phyloP scores from a whole-genome alignment of 2,888 invertebrate species.

The Pasiphila rectangulata region DNA sequence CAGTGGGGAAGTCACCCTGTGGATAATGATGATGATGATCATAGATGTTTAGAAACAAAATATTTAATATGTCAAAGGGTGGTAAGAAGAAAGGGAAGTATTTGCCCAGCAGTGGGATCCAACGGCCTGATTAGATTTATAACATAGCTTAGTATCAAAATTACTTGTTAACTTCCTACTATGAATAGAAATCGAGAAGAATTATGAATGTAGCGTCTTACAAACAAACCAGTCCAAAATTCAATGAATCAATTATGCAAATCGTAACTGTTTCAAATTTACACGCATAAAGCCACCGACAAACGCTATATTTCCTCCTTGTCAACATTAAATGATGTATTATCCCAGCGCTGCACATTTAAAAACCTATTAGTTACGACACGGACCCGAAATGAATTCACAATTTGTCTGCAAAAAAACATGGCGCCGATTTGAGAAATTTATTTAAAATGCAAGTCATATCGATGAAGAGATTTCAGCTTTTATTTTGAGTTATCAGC shows the following conservation, averaged over 20 bases:
- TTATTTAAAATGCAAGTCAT: conserved; percentile 55
- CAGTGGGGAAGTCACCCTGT: too few species aligned
- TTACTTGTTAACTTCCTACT: too few species aligned
- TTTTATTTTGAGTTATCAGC: conserved; percentile 28
- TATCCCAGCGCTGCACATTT: conserved; percentile 48
- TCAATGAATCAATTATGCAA: conserved; percentile 8
- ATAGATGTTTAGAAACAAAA: not conserved
- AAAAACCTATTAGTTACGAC: conserved; percentile 70
- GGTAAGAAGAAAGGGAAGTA: too few species aligned
- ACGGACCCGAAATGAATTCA: conserved; percentile 45
- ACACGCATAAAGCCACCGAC: conserved; percentile 23
- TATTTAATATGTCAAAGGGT: too few species aligned
- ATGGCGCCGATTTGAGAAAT: conserved; percentile 47
- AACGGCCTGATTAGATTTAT: too few species aligned
- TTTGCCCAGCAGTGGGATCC: too few species aligned
- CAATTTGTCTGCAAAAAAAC: conserved; percentile 57
- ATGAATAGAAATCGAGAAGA: too few species aligned
- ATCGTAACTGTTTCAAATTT: conserved; percentile 13
- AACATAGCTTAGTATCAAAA: too few species aligned
- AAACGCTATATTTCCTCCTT: conserved; percentile 43
- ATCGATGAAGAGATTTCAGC: conserved; percentile 51
- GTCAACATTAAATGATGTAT: conserved; percentile 53
- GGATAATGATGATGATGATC: too few species aligned
- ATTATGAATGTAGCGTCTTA: too few species aligned
- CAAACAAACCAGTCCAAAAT: not conserved